phyloP scores from a whole-genome alignment of 2,888 invertebrate species.

The Conus canariensis region DNA sequence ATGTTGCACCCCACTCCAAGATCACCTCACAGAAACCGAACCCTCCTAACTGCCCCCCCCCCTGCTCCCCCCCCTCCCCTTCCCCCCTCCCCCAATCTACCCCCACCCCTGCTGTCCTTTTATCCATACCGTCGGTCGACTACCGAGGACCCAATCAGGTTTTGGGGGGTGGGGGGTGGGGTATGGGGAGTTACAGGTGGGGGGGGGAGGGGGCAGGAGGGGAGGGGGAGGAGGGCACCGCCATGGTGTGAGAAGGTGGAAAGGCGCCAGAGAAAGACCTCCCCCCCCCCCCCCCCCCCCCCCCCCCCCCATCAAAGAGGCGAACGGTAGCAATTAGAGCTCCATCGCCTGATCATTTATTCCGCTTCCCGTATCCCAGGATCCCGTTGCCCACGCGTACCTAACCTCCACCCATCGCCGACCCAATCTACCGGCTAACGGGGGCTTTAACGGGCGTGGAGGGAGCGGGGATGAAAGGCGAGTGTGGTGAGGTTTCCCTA shows the following conservation, averaged over 20 bases:
- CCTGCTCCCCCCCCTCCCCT: neutral
- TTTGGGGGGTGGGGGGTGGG: too few relatives aligned
- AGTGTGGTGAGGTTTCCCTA: neutral
- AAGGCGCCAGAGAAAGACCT: neutral
- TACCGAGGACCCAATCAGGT: too few relatives aligned
- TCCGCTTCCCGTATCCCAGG: constrained; percentile 10
- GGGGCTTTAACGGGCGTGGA: neutral
- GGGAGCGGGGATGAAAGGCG: neutral
- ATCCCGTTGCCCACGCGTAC: constrained; percentile 1
- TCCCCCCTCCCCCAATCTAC: too few relatives aligned
- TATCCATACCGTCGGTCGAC: neutral
- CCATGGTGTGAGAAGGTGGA: too few relatives aligned
- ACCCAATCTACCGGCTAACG: neutral
- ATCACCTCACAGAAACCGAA: neutral
- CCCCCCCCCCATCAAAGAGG: neutral
- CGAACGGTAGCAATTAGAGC: neutral
- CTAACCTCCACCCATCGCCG: too few relatives aligned
- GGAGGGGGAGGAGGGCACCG: too few relatives aligned
- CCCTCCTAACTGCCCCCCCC: neutral
- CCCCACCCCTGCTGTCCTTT: neutral
- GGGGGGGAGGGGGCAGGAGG: too few relatives aligned
- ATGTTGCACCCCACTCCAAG: neutral
- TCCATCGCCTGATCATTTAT: neutral
- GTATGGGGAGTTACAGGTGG: too few relatives aligned
- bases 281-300: too few relatives aligned